A percentile compares a stretch with the other conserved stretches of the same genome.
phyloP scores from a whole-genome alignment of 2,113 vertebrate species.

The Condylura cristata region DNA sequence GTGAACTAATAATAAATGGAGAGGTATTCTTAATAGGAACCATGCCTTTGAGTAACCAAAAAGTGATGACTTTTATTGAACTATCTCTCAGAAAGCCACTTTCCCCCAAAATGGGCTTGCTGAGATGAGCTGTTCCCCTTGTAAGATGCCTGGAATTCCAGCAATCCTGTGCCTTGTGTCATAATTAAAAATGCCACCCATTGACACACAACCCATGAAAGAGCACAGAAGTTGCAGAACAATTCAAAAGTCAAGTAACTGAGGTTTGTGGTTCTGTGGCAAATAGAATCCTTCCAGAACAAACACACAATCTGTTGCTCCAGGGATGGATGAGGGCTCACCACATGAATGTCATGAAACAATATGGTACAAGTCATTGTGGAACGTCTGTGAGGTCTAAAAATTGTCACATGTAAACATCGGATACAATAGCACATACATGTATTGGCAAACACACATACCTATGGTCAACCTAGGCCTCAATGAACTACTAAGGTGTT shows the following conservation, averaged over 20 bases:
- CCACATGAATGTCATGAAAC: not conserved
- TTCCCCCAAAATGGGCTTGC: not conserved
- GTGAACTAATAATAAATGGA: not conserved
- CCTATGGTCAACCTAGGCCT: not conserved
- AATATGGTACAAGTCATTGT: not conserved
- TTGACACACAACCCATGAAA: not conserved
- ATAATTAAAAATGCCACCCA: not conserved
- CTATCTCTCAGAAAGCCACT: not conserved
- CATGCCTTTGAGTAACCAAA: not conserved
- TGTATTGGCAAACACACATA: not conserved
- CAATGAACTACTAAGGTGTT: not conserved
- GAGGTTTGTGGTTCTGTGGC: slow-evolving; percentile 17
- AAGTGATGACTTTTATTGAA: not conserved
- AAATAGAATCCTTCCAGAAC: slow-evolving; percentile 39
- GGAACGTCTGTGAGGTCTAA: not conserved
- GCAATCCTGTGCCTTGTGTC: not conserved
- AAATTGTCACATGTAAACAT: not conserved
- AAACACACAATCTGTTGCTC: not conserved
- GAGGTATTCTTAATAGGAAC: not conserved
- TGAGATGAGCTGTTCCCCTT: not conserved
- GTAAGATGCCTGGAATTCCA: not conserved
- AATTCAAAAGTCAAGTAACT: slow-evolving; percentile 29
- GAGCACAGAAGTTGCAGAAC: slow-evolving; percentile 35
- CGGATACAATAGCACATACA: not conserved
- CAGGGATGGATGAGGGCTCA: not conserved